Base-by-base conservation (phyloP, 1,140 invertebrate genomes). In the Drosophila simulans region DNA sequence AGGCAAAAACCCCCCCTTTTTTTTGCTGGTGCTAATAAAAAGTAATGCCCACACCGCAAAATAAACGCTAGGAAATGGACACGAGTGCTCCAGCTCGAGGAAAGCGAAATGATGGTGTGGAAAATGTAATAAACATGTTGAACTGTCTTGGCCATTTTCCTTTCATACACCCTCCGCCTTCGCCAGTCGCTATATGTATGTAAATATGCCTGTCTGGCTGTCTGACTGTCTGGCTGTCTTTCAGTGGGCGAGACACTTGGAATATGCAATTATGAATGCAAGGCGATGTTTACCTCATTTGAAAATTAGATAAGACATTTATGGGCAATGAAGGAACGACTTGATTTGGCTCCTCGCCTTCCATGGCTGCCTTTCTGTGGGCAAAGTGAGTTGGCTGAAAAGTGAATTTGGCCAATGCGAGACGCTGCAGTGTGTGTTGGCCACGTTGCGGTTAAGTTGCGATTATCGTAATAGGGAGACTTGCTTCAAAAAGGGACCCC, bases 51-150 rank as follows among this genome's bases (percentile, higher is more conserved):
- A 76, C 54, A 70, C 82, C 65, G 48, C 75, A 88, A 82, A 86
- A 70, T 86, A 82, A 88, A 75, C 82, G 78, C 83, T 88, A 86
- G 83, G 83, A 86, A 86, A 76, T 76, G 71, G 75, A 66, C 74
- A 60, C 63, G 58, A 74, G 55, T 64, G 79, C 37, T 39, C 37
- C 37, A 13, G 65, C 55, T 46, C 77, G 34, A 62, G 77, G 62
- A 80, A 66, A 68, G 62, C 17, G 58, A 64, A 75, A 78, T 82
- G 74, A 82, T 82, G 55, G 82, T 88, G 75, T 83, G 83, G 82
- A 77, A 86, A 86, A 86, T 88, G 83, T 88, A 86, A 86, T 86
- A 83, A 89, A 89, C 83, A 83, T 88, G 83, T 86, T 86, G 55
- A 59, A 60, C 74, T 78, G 78, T 70, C 58, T 53, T 35, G 43